Evolutionary conservation across 2,113 vertebrate genomes (phyloP).

Genomic region (Falcunculus frontatus): DNA sequence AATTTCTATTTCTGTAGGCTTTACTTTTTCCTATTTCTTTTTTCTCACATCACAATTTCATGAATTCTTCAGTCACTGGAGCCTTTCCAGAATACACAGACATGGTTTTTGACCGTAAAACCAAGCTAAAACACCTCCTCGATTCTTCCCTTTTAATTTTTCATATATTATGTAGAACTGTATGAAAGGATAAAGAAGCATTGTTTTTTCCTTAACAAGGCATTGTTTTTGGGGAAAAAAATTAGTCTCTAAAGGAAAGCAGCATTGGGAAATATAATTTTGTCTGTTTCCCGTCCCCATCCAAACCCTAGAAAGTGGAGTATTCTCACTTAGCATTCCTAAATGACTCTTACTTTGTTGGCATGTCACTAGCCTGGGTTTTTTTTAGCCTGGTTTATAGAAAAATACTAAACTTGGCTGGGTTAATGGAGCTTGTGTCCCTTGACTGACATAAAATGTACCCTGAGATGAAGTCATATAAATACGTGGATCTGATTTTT

Average conservation of each 20-base stretch:
- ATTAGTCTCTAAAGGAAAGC: not conserved
- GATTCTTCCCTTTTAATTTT: not conserved
- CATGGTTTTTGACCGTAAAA: not conserved
- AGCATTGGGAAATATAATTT: not conserved
- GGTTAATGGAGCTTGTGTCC: not conserved
- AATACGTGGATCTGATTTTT: not conserved
- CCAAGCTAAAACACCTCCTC: not conserved
- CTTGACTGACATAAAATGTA: not conserved
- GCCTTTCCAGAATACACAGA: not conserved
- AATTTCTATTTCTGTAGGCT: not conserved
- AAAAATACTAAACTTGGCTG: not conserved
- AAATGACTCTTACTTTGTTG: not conserved
- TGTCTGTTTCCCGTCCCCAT: not conserved
- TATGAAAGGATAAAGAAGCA: not conserved
- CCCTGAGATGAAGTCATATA: not conserved
- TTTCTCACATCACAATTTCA: not conserved
- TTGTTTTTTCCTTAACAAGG: not conserved
- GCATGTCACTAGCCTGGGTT: not conserved
- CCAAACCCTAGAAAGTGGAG: not conserved
- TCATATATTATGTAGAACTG: not conserved
- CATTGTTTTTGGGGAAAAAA: not conserved
- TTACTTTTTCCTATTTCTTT: not conserved
- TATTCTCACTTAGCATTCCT: not conserved
- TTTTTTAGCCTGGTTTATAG: not conserved
- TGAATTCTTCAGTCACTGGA: not conserved